Base-by-base conservation (phyloP, 2,888 invertebrate species). In the Macrophya alboannulata region DNA sequence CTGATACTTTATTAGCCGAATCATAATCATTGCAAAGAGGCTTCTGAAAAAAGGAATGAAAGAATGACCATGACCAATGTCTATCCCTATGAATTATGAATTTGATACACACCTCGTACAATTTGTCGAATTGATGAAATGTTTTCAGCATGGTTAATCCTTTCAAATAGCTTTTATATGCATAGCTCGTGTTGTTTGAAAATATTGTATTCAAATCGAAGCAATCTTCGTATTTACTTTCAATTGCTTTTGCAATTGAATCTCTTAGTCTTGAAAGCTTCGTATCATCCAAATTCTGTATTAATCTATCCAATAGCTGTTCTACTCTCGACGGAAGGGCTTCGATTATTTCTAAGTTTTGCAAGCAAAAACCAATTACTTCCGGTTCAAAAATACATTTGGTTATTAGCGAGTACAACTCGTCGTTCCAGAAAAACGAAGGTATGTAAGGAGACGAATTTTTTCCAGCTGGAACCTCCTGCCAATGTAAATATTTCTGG, bases 291-390 rank as follows among this genome's bases (percentile, higher is more conserved):
- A 85, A 37, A 25, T 84, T 88, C 0, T 21, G 81, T 59, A 48
- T 84, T 31, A 91, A 86, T 6, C 85, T 74, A 0, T 84, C 84
- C 8, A 93, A 86, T 17, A 94, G 87, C 10, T 87, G 89, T 76
- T 90, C 87, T 3, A 94, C 86, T 3, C 90, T 86, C 12, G 88
- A 84, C 3, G 94, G 94, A 12, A 95, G 91, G 84, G 93, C 91
- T 84, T 92, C 92, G 82, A 92, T 92, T 5, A 94, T 90, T 88
- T 94, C 94, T 25, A 94, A 89, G 88, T 94, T 94, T 84, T 94
- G 94, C 86, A 94, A 90, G 88, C 95, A 94, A 88, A 95, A 95
- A 40, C 95, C 94, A 31, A 95, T 87, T 65, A 84, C 86, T 12
- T 91, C 90, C 9, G 95, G 95, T 71, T 93, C 90, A 62, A 94